Base-by-base conservation (phyloP, 2,888 invertebrate genomes). In the Acholoe squamosa region DNA sequence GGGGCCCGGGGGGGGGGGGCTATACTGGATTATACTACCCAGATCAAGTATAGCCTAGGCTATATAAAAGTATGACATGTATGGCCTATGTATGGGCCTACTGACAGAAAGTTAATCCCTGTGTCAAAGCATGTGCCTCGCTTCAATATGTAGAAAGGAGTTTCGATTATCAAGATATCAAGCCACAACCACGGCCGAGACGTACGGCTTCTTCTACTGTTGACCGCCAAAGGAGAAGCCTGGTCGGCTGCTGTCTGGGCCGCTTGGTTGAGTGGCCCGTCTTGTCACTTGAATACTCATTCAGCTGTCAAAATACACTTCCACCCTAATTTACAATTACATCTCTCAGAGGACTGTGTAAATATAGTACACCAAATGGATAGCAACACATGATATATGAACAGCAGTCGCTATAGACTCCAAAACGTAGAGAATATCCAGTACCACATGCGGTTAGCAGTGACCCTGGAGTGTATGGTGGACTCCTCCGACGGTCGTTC, bases 401-500 rank as follows among this genome's bases (percentile, higher is more conserved):
- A 3, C 61, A 61, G 19, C n/a, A n/a, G n/a, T n/a, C 61, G 3
- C 3, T 84, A 12, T 34, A 84, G 34, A 22, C 33, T 51, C 51
- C 84, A 84, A 34, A 10, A 25, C 28, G 84, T 84, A 84, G n/a
- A 25, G 28, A 77, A 84, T 28, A 84, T 43, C 33, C 84, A 84
- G 34, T 28, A 77, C 77, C 77, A 43, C 77, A 28, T 28, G 25
- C 34, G 51, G 43, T 33, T 19, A 7, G 19, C 77, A 28, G 77
- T 34, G 34, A 33, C 33, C 67, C 77, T 77, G n/a, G 10, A 25
- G 25, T 76, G 54, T 52, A 54, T 25, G 19, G 52, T 54, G 28
- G 56, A 54, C 86, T 84, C 43, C 84, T 10, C 51, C 34, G 22
- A 84, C 84, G 19, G 34, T 43, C 84, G 86, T 54, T 54, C 86